phyloP scores from a whole-genome alignment of 2,797 vertebrate genomes.

The Myiothlypis coronata region DNA sequence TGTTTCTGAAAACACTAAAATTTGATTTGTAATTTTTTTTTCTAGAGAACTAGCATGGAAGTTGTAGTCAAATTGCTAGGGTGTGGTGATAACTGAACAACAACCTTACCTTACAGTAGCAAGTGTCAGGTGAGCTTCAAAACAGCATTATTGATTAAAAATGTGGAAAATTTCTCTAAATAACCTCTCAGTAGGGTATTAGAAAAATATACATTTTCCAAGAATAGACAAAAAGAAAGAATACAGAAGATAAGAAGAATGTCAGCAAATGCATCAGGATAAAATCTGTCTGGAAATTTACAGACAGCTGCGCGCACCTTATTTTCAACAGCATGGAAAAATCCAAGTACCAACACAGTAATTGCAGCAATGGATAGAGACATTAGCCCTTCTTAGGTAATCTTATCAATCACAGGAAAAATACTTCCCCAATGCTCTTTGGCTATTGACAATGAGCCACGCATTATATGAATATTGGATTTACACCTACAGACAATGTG shows the following conservation, averaged over 20 bases:
- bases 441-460: not conserved
- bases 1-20: not conserved
- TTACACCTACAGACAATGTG: not conserved
- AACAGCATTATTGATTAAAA: not conserved
- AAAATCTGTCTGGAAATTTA: constrained; percentile 1
- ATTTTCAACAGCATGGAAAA: not conserved
- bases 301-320: not conserved
- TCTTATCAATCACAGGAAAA: constrained; percentile 23
- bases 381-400: not conserved
- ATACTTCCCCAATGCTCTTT: not conserved
- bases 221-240: not conserved
- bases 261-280: not conserved
- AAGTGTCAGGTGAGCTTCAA: not conserved
- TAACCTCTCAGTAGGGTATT: not conserved
- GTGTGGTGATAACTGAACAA: not conserved
- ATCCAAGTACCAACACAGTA: not conserved
- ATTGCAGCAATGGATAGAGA: not conserved
- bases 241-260: not conserved
- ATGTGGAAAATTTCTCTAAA: not conserved
- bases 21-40: fast-evolving
- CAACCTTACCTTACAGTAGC: not conserved
- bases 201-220: not conserved
- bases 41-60: not conserved
- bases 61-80: not conserved
- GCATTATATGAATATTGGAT: not conserved